Percentiles rank a stretch among this genome's conserved stretches.
These are phyloP conservation scores for Congeria kusceri DNA, from an alignment of 2,888 invertebrate genomes.

Conservation along the genomic window DNA sequence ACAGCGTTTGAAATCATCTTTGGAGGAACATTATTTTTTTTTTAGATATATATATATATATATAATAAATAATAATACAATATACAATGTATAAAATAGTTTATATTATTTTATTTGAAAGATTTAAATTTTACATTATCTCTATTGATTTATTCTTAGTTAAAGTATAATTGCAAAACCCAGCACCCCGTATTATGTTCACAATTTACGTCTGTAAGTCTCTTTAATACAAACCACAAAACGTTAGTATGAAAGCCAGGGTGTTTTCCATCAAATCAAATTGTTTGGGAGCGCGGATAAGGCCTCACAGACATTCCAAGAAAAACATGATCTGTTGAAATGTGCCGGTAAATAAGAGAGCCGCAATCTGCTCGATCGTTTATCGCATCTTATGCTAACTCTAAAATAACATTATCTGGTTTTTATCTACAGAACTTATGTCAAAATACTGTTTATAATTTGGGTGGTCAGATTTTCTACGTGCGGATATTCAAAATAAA, in stretches of 20 bases:
- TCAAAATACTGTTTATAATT: constrained; percentile 76
- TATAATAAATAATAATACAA: too few relatives aligned
- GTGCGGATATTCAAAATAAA: constrained; percentile 80
- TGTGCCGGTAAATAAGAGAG: constrained; percentile 63
- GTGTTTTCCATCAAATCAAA: constrained; percentile 58
- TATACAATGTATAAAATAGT: too few relatives aligned
- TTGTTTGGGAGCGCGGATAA: constrained; percentile 51
- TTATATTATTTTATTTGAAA: too few relatives aligned
- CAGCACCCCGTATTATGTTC: too few relatives aligned
- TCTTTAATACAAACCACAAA: not conserved
- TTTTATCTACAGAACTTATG: constrained; percentile 57
- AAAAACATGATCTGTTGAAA: constrained; percentile 63
- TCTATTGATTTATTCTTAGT: too few relatives aligned
- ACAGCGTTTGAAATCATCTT: too few relatives aligned
- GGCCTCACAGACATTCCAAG: constrained; percentile 55
- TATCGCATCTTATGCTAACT: constrained; percentile 54
- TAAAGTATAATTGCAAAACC: too few relatives aligned
- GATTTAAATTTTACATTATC: too few relatives aligned
- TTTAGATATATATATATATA: too few relatives aligned
- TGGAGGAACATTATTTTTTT: too few relatives aligned
- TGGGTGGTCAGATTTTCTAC: constrained; percentile 80
- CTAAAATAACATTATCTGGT: constrained; percentile 66
- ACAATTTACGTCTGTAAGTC: too few relatives aligned
- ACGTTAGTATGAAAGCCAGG: constrained; percentile 10
- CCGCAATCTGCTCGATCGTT: constrained; percentile 55